phyloP scores from a whole-genome alignment of 2,797 vertebrate species.

The Synaphobranchus kaupii region DNA sequence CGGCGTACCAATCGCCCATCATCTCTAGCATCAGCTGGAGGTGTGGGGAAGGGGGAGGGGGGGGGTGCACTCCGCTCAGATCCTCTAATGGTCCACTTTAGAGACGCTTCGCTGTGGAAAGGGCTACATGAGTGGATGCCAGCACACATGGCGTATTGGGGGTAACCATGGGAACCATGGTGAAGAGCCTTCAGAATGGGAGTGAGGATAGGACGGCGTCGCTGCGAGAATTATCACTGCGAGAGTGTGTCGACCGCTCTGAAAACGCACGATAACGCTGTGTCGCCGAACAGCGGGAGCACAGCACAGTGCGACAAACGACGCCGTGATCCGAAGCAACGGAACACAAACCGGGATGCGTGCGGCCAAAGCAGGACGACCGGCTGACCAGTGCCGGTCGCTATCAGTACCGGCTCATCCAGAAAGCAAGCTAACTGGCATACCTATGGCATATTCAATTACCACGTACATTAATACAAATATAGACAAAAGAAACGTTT shows the following conservation, averaged over 20 bases:
- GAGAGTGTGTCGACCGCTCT: neutral
- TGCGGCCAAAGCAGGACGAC: too few relatives aligned
- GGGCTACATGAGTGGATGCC: slow-evolving; percentile 58
- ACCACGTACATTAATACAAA: neutral
- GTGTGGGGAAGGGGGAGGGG: neutral
- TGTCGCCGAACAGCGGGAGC: neutral
- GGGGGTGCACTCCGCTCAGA: neutral
- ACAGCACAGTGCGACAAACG: neutral
- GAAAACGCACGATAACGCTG: slow-evolving; percentile 14
- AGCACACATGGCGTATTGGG: slow-evolving; percentile 49
- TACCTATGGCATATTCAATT: neutral
- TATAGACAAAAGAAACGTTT: neutral
- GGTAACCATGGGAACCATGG: slow-evolving; percentile 31
- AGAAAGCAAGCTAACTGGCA: neutral
- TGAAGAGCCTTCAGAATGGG: slow-evolving; percentile 15
- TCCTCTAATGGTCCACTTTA: slow-evolving; percentile 59
- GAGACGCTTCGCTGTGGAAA: slow-evolving; percentile 58
- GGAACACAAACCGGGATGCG: too few relatives aligned
- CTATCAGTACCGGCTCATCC: neutral
- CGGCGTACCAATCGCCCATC: neutral
- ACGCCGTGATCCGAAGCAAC: neutral
- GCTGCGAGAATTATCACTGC: slow-evolving; percentile 10
- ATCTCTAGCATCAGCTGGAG: neutral
- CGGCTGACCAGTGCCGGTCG: neutral
- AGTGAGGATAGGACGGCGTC: neutral